phyloP scores from a whole-genome alignment of 92 coral and sea anemone species.

The Pocillopora meandrina region DNA sequence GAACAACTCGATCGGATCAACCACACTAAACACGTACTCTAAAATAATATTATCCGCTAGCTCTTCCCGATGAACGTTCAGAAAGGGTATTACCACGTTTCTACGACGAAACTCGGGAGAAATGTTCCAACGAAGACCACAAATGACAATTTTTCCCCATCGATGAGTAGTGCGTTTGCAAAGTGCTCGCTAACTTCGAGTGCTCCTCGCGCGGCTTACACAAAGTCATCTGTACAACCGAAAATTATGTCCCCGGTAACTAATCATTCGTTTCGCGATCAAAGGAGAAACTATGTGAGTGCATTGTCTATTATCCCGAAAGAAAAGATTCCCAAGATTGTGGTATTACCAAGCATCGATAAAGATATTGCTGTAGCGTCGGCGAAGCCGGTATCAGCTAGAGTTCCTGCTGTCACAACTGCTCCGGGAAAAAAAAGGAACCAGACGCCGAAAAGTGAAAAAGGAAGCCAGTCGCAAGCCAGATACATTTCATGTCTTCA shows the following conservation, averaged over 20 bases:
- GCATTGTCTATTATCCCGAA: constrained; percentile 31
- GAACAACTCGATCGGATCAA: not conserved
- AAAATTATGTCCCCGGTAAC: constrained; percentile 42
- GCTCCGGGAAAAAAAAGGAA: not conserved
- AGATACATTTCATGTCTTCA: constrained; percentile 61
- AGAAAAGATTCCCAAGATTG: constrained; percentile 39
- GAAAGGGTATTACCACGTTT: constrained; percentile 20
- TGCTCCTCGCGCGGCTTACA: constrained; percentile 13
- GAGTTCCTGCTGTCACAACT: constrained; percentile 6
- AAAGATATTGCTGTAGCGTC: constrained; percentile 36
- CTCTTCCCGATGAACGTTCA: constrained; percentile 23
- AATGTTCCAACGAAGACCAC: not conserved
- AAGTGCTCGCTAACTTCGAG: constrained; percentile 11
- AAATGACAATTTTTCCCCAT: not conserved
- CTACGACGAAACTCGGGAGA: not conserved
- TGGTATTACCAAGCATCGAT: constrained; percentile 44
- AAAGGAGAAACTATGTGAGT: constrained; percentile 31
- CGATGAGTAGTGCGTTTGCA: constrained; percentile 2
- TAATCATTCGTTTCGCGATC: constrained; percentile 6
- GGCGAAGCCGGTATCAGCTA: constrained; percentile 16
- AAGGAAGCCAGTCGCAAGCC: constrained; percentile 5
- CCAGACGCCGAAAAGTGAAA: constrained; percentile 6
- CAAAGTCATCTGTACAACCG: constrained; percentile 29
- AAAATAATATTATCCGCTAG: not conserved
- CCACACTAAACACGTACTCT: not conserved